Evolutionary conservation across 2,797 vertebrate species (phyloP), one percentile per base, ranked within the genome.

Genomic region (Rhincodon typus): DNA sequence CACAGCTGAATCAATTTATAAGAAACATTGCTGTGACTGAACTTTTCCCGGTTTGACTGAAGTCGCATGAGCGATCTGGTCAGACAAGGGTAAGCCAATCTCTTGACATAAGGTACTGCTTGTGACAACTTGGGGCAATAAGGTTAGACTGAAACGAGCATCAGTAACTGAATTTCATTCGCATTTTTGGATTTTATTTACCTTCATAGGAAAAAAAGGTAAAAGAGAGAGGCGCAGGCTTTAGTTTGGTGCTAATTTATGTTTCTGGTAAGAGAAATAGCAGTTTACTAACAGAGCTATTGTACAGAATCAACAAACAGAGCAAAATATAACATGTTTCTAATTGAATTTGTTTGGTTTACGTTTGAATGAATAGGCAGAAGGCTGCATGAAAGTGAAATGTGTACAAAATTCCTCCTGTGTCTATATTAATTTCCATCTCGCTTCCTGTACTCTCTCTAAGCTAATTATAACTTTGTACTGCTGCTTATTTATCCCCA

Each of bases 231-330:
- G 25, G n/a, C 25, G 15, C 90, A 69, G n/a, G 66, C 62, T 69
- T 93, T 27, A 69, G 69, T 93, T 93, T 93, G n/a, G 17, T 42
- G 90, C 19, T 93, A 93, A 93, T 93, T 38, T 69, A 93, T 42
- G 2, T 38, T 93, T 93, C 62, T n/a, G 66, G 66, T 27, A 38
- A 69, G 66, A 23, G 6, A 69, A 42, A 67, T 23, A 69, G 62
- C n/a, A 93, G 23, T 42, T 69, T 93, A 69, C n/a, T 42, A 93
- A 93, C 90, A 93, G 90, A 42, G 21, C 66, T 23, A 42, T 93
- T 93, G 90, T 93, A 38, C 90, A 93, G 69, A 93, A 69, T 93
- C 90, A 93, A 67, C 90, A 93, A 93, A 42, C 90, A 93, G 66
- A n/a, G 23, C 5, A 25, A 91, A 93, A 23, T 42, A 27, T 7